phyloP scores from a whole-genome alignment of 2,113 vertebrate genomes.

The Dipodomys spectabilis region DNA sequence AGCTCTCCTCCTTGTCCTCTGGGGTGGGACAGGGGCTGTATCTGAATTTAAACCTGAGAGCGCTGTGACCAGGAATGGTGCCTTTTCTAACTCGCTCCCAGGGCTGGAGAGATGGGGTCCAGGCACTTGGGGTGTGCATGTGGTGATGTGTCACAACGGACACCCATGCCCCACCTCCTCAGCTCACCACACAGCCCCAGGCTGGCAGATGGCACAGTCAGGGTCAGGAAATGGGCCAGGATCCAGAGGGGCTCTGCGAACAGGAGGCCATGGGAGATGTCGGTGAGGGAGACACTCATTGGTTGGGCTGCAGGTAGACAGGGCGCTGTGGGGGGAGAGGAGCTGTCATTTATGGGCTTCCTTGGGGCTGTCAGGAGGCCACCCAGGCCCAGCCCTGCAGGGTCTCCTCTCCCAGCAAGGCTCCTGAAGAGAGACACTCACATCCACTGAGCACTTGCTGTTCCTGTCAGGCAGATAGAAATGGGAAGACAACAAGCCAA shows the following conservation, averaged over 20 bases:
- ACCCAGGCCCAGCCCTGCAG: neutral
- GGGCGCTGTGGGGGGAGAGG: neutral
- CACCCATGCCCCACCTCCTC: conserved; percentile 61
- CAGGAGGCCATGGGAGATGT: conserved; percentile 71
- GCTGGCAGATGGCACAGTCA: conserved; percentile 85
- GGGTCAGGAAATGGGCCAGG: conserved; percentile 79
- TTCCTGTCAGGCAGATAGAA: conserved; percentile 29
- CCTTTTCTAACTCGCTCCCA: neutral
- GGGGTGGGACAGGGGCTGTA: neutral
- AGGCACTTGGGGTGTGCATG: conserved; percentile 58
- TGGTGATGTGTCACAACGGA: conserved; percentile 83
- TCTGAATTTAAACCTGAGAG: neutral
- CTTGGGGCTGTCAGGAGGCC: conserved; percentile 10
- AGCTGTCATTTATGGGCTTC: conserved; percentile 21
- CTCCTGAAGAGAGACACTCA: conserved; percentile 64
- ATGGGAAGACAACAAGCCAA: neutral
- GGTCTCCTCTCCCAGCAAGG: neutral
- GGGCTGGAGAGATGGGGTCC: neutral
- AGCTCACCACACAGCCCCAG: conserved; percentile 58
- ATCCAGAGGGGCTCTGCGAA: conserved; percentile 55
- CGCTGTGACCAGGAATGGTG: rapidly evolving
- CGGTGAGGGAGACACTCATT: conserved; percentile 47
- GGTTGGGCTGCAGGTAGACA: conserved; percentile 36
- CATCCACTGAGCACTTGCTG: neutral
- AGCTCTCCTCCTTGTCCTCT: neutral